phyloP scores from a whole-genome alignment of 2,113 vertebrate genomes.

The Anthoscopus minutus region DNA sequence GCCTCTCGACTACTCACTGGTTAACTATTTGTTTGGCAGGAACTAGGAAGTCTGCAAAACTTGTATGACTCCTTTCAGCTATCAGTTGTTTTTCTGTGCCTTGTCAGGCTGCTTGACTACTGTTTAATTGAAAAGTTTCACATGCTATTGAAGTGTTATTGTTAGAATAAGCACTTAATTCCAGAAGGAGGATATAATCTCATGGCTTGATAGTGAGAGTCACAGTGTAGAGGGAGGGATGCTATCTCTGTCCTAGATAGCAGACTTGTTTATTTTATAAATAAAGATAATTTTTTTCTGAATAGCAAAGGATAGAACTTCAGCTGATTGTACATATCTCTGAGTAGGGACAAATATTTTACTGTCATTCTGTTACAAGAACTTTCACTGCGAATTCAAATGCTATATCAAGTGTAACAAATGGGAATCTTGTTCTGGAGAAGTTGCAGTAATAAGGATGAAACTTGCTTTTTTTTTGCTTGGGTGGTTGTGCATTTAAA shows the following conservation, averaged over 20 bases:
- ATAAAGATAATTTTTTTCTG: background rate
- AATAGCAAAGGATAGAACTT: background rate
- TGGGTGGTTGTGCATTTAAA: background rate
- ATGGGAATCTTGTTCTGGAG: background rate
- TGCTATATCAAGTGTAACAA: background rate
- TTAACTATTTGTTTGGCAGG: background rate
- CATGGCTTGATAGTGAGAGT: background rate
- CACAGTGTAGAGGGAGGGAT: background rate
- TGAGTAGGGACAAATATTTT: background rate
- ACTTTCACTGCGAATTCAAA: background rate
- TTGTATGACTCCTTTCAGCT: background rate
- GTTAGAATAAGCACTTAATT: slow-evolving; percentile 30
- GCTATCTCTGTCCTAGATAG: background rate
- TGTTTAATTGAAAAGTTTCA: slow-evolving; percentile 21
- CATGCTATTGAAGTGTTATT: slow-evolving; percentile 18
- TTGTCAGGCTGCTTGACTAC: slow-evolving; percentile 1
- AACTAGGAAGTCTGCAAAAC: background rate
- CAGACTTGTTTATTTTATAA: slow-evolving; percentile 15
- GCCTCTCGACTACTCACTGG: background rate
- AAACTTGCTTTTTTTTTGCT: background rate
- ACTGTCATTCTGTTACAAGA: background rate
- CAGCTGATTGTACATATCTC: background rate
- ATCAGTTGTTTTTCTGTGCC: background rate
- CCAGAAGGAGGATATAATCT: slow-evolving; percentile 5
- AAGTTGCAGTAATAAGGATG: background rate